Base-by-base conservation (phyloP, 2,113 vertebrate genomes). In the Myotis davidii region DNA sequence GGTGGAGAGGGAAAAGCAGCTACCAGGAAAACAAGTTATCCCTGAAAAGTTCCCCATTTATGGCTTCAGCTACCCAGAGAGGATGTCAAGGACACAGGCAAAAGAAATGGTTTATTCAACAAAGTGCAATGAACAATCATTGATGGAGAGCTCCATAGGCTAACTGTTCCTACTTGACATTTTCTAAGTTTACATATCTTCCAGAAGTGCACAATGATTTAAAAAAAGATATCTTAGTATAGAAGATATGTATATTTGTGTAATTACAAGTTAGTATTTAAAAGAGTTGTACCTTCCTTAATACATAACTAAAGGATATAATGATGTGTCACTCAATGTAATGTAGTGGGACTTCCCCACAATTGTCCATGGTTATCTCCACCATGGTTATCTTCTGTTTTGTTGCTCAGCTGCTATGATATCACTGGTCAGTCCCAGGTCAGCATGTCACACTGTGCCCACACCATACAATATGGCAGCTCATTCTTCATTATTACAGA, bases 251-350 rank as follows among this genome's bases (percentile, higher is more conserved):
- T 73, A n/a, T 73, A 23, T 85, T 56, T 83, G 27, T 91, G n/a
- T 39, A 77, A 42, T 32, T 91, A 13, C 20, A 65, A 29, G 18
- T 32, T 42, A 77, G 3, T 78, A 9, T 92, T 77, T 93, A 34
- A 64, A 76, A 81, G 65, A 85, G 45, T 34, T 56, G 9, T 73
- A 16, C 54, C 45, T 78, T 9, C 52, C 8, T 9, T 74, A 69
- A 45, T 54, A 48, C 0, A 32, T 23, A 14, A 34, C 20, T 54
- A 10, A 78, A 88, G 70, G 65, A 10, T 61, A 1, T 25, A 3
- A 23, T 1, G 10, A 42, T 42, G 13, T 73, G 39, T 64, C 11
- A 23, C 2, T 21, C 0, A 14, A 5, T 5, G 1, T 56, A 1
- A 42, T 54, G 9, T 27, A 34, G 42, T 56, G 79, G 61, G 13